phyloP scores from a whole-genome alignment of 2,797 vertebrate genomes.

The Capromys pilorides region DNA sequence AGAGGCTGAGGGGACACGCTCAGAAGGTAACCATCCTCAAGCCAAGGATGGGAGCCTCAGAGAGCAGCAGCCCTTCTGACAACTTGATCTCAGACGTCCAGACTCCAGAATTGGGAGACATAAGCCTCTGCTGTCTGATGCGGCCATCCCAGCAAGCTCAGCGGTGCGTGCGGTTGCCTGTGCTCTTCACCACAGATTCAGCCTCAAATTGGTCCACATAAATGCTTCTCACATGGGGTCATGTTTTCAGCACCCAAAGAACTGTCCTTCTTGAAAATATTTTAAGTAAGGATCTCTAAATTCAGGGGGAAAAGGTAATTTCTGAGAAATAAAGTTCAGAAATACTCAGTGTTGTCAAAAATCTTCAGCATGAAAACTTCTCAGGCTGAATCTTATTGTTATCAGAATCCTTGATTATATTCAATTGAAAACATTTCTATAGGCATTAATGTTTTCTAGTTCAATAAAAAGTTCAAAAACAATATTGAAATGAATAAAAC shows the following conservation, averaged over 20 bases:
- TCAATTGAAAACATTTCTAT: not conserved
- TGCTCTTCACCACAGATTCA: not conserved
- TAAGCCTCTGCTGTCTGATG: not conserved
- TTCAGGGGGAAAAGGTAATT: not conserved
- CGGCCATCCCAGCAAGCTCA: not conserved
- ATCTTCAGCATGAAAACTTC: not conserved
- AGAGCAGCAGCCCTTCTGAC: not conserved
- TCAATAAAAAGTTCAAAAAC: slow-evolving; percentile 15
- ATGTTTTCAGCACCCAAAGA: not conserved
- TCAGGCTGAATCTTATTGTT: not conserved
- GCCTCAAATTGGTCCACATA: not conserved
- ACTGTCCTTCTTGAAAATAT: not conserved
- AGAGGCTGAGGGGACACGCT: not conserved
- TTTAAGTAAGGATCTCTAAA: slow-evolving; percentile 19
- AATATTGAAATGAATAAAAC: not conserved
- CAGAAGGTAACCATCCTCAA: not conserved
- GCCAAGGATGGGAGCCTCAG: not conserved
- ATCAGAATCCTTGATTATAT: not conserved
- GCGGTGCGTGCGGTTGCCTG: not conserved
- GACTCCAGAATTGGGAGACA: not conserved
- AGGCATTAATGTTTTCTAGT: not conserved
- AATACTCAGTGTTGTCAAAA: slow-evolving; percentile 7
- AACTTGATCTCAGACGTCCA: not conserved
- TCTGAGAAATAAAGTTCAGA: slow-evolving; percentile 41
- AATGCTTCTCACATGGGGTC: not conserved